These are phyloP conservation scores for Sesamia nonagrioides DNA, from an alignment of 1,140 invertebrate genomes.

Conservation along the genomic window DNA sequence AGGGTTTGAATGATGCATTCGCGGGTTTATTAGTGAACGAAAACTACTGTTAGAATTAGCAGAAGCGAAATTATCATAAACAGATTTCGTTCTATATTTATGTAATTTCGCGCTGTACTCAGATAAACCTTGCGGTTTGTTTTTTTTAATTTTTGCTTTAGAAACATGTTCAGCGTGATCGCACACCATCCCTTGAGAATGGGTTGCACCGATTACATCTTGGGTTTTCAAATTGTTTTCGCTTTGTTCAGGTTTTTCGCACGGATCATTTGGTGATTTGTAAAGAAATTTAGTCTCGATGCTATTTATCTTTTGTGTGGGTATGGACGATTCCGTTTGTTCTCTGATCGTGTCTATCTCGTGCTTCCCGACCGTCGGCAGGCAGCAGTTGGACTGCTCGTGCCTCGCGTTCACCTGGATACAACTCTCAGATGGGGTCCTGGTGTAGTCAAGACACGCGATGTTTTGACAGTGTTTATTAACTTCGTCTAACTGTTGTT, in stretches of 20 bases:
- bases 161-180: slow-evolving; percentile 16
- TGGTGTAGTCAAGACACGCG: slow-evolving; percentile 53
- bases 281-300: slow-evolving; percentile 69
- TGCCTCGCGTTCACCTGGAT: background rate
- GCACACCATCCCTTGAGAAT: slow-evolving; percentile 7
- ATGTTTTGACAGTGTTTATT: slow-evolving; percentile 70
- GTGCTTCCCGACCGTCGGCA: slow-evolving; percentile 5
- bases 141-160: slow-evolving; percentile 53
- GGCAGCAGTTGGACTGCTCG: slow-evolving; percentile 15
- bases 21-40: slow-evolving; percentile 58
- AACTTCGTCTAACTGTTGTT: slow-evolving; percentile 72
- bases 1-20: slow-evolving; percentile 35
- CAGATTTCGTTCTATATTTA: slow-evolving; percentile 55
- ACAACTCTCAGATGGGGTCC: slow-evolving; percentile 19
- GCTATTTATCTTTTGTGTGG: slow-evolving; percentile 47
- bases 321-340: slow-evolving; percentile 53
- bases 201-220: slow-evolving; percentile 32
- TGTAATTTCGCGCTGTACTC: slow-evolving; percentile 52
- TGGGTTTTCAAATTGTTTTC: slow-evolving; percentile 47
- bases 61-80: slow-evolving; percentile 46
- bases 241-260: slow-evolving; percentile 61
- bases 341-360: slow-evolving; percentile 46
- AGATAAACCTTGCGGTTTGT: slow-evolving; percentile 51
- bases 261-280: slow-evolving; percentile 60
- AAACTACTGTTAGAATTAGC: slow-evolving; percentile 62